Evolutionary conservation across 2,113 vertebrate species (phyloP), one percentile per base, ranked within the genome.

Genomic region (Hemiprocne comata): DNA sequence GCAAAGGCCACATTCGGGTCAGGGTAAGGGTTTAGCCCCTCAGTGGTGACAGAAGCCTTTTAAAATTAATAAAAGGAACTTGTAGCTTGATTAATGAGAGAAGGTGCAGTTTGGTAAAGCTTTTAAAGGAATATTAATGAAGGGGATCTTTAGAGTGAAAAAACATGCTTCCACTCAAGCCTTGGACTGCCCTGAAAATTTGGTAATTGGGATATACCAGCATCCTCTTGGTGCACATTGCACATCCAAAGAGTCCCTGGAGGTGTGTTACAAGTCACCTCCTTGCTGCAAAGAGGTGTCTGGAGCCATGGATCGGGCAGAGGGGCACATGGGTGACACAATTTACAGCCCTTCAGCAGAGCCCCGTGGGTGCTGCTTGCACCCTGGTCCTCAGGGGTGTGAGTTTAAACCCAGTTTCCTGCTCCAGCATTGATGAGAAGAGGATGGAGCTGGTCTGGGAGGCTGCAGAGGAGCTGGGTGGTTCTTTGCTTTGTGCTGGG

Each of bases 291-390:
- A 7, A 64, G 72, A 34, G 21, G 20, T 1, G 1, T 46, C 26
- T 31, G 73, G 28, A 31, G 48, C 50, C 36, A 9, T 0, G 0
- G 58, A 9, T 31, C 20, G 12, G 42, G 42, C 62, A 78, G 71
- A 44, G 34, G 61, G 58, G 46, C 58, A 55, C 10, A 0, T 0
- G 11, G 10, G 24, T 26, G 26, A 13, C n/a, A 14, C 38, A 33
- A 8, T 34, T 1, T 1, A 2, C 33, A 77, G 71, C 40, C 33
- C 60, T 34, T 11, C 7, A 40, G 29, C 61, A 65, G 19, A 31
- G 50, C 6, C 0, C 8, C 12, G 36, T 2, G 42, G 62, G 9
- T 10, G 14, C 40, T 71, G 66, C 48, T 26, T 61, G 66, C 40
- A 17, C 13, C 10, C n/a, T 38, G 20, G 46, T 24, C 61, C 28